Percentiles rank a stretch among this genome's conserved stretches.
Evolutionary conservation across 92 coral and sea anemone genomes (phyloP).

Genomic region (Siderastrea siderea): DNA sequence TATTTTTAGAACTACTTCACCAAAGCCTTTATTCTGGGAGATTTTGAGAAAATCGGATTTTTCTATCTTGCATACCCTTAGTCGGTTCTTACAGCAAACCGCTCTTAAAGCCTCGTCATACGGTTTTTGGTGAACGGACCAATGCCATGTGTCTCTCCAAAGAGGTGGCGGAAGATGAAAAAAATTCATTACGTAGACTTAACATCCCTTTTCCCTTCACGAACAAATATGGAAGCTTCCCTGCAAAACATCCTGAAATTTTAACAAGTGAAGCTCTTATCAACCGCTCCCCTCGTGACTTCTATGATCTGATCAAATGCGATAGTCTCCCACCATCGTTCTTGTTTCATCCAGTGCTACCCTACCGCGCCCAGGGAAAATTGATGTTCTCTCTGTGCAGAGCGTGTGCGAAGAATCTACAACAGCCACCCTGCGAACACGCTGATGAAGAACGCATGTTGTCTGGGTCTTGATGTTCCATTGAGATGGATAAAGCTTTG

Average conservation of each 20-base stretch:
- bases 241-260: constrained; percentile 35
- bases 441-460: constrained; percentile 44
- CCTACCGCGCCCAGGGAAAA: constrained; percentile 43
- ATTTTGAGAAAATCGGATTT: too few relatives aligned
- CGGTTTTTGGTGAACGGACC: neutral
- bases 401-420: constrained; percentile 59
- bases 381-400: constrained; percentile 64
- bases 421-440: constrained; percentile 57
- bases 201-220: constrained; percentile 30
- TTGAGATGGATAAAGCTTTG: constrained; percentile 55
- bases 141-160: constrained; percentile 5
- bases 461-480: constrained; percentile 65
- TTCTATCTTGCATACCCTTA: too few relatives aligned
- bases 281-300: constrained; percentile 15
- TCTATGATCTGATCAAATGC: constrained; percentile 60
- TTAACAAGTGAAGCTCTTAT: constrained; percentile 6
- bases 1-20: too few relatives aligned
- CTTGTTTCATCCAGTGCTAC: constrained; percentile 62
- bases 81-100: too few relatives aligned
- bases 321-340: constrained; percentile 36
- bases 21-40: too few relatives aligned
- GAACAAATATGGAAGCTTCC: constrained; percentile 11
- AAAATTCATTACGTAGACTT: constrained; percentile 41
- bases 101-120: neutral
- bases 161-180: neutral